Conservation (phyloP, 2,888 invertebrate genomes). For the Gandaritis pyraliata region DNA sequence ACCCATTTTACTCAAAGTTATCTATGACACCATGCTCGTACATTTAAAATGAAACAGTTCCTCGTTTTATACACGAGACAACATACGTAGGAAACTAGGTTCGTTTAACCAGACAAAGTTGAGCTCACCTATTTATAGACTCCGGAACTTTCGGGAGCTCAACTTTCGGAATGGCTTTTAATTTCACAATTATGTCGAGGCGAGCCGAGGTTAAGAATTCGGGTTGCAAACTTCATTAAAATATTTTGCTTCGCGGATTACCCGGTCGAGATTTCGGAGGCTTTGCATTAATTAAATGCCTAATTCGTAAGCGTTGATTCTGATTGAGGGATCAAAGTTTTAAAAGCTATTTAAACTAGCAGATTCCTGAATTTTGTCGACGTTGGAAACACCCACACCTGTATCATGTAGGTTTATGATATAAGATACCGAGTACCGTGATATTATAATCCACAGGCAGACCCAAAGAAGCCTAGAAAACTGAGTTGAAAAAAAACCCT, state of each 20-base stretch:
- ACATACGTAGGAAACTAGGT: not conserved
- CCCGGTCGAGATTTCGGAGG: constrained; percentile 48
- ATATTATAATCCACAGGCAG: no score
- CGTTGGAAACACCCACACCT: no score
- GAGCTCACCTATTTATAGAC: constrained; percentile 27
- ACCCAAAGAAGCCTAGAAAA: no score
- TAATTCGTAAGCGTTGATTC: constrained; percentile 40
- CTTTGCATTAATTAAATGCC: constrained; percentile 44
- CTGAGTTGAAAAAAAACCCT: no score
- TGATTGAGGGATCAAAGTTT: constrained; percentile 17
- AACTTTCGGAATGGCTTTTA: constrained; percentile 55
- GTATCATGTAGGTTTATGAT: no score
- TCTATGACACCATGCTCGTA: constrained; percentile 19
- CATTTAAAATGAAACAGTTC: constrained; percentile 17
- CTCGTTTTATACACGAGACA: not conserved
- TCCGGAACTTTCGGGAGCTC: constrained; percentile 35
- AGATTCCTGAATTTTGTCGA: no score
- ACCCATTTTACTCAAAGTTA: constrained; percentile 25
- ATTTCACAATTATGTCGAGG: constrained; percentile 62
- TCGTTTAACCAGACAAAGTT: constrained; percentile 22
- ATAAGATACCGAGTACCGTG: no score
- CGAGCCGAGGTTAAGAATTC: constrained; percentile 54
- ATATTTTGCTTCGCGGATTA: constrained; percentile 67
- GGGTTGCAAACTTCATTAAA: constrained; percentile 67
- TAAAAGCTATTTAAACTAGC: no score